phyloP scores from a whole-genome alignment of 2,888 invertebrate genomes.

The Beris morrisii region DNA sequence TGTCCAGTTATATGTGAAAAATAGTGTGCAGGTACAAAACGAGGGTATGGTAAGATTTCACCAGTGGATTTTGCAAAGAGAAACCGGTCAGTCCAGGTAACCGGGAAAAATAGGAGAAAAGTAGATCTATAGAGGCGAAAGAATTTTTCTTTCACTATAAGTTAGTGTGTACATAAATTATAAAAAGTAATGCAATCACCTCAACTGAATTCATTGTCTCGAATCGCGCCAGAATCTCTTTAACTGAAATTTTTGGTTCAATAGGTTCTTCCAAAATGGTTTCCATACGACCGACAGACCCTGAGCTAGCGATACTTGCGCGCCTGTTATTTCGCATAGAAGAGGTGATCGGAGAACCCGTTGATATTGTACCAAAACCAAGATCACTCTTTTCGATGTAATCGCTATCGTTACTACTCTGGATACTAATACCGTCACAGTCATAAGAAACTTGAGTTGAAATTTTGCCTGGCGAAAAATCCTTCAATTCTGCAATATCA shows the following conservation, averaged over 20 bases:
- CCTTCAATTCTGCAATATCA: conserved; percentile 53
- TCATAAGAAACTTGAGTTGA: conserved; percentile 51
- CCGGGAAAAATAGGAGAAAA: conserved; percentile 12
- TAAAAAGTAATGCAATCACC: conserved; percentile 44
- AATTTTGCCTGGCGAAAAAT: conserved; percentile 43
- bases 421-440: conserved; percentile 47
- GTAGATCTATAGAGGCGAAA: not conserved
- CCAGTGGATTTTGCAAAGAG: conserved; percentile 6
- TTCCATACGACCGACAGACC: conserved; percentile 72
- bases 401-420: conserved; percentile 52
- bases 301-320: conserved; percentile 54
- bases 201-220: conserved; percentile 64
- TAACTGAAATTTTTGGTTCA: conserved; percentile 81
- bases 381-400: conserved; percentile 42
- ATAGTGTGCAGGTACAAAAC: not conserved
- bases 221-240: conserved; percentile 79
- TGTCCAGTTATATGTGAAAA: conserved; percentile 6
- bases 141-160: not conserved
- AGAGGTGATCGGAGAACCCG: conserved; percentile 26
- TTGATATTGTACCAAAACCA: conserved; percentile 23
- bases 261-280: conserved; percentile 77
- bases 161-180: not conserved
- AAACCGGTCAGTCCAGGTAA: conserved; percentile 11
- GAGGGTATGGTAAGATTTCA: conserved; percentile 24
- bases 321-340: conserved; percentile 46